Percentiles rank a stretch among this genome's conserved stretches.
These are phyloP conservation scores for Sclerurus mexicanus DNA, from an alignment of 2,113 vertebrate genomes.

Conservation along the genomic window DNA sequence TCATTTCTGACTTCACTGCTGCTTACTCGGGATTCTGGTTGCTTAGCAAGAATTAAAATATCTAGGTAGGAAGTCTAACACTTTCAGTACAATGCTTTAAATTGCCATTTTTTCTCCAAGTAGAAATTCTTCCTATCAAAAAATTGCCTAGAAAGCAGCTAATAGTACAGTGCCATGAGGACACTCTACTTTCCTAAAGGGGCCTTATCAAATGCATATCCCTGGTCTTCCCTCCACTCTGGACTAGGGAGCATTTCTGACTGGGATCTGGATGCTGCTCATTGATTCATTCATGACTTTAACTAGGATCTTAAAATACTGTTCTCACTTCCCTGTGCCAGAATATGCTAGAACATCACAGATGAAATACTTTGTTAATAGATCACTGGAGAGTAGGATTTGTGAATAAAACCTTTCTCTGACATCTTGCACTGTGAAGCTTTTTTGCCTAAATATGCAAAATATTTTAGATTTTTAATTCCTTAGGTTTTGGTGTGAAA, in stretches of 20 bases:
- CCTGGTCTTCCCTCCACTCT: neutral
- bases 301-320: neutral
- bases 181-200: neutral
- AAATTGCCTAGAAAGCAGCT: neutral
- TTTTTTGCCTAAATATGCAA: neutral
- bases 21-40: neutral
- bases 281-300: neutral
- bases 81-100: neutral
- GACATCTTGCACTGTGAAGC: neutral
- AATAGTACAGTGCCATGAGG: neutral
- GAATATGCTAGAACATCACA: neutral
- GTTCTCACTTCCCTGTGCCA: neutral
- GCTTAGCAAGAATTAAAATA: neutral
- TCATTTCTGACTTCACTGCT: constrained; percentile 4
- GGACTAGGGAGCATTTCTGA: neutral
- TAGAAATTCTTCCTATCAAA: neutral
- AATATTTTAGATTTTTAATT: neutral
- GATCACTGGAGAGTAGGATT: neutral
- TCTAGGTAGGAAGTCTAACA: neutral
- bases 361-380: neutral
- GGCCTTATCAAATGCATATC: neutral
- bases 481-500: neutral
- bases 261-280: neutral
- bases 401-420: neutral
- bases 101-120: neutral